Evolutionary conservation across 2,888 invertebrate genomes (phyloP).

Genomic region (Villa cingulata): DNA sequence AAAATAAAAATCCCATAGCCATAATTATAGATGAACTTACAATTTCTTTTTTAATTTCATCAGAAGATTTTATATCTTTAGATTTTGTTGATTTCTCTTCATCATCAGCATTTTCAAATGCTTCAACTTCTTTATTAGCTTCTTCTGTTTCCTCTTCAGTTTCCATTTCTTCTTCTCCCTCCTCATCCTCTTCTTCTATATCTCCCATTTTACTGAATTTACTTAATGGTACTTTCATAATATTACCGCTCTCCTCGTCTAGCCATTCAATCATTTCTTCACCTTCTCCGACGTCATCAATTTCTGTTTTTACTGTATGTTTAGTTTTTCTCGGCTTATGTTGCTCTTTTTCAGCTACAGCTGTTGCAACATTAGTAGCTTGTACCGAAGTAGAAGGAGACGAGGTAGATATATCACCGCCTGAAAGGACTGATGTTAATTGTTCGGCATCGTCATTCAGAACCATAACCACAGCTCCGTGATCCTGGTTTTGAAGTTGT

Average conservation of each 20-base stretch:
- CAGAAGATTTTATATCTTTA: conserved; percentile 16
- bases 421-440: background rate
- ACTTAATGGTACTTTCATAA: background rate
- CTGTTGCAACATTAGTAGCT: background rate
- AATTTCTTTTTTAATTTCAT: conserved; percentile 18
- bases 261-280: conserved; percentile 8
- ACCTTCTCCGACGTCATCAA: conserved; percentile 6
- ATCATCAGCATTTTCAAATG: background rate
- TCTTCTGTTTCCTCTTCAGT: conserved; percentile 9
- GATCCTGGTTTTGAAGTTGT: conserved; percentile 32
- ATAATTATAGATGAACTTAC: conserved; percentile 27
- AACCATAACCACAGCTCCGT: conserved; percentile 34
- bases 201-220: background rate
- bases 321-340: conserved; percentile 9
- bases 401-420: no score
- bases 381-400: background rate
- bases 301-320: background rate
- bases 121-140: conserved; percentile 8
- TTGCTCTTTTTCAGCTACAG: background rate
- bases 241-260: background rate
- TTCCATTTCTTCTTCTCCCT: conserved; percentile 3
- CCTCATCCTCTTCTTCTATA: background rate
- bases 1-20: conserved; percentile 15
- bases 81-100: conserved; percentile 3
- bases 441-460: conserved; percentile 22